phyloP scores from a whole-genome alignment of 2,797 vertebrate species.

The Lepilemur septentrionalis region DNA sequence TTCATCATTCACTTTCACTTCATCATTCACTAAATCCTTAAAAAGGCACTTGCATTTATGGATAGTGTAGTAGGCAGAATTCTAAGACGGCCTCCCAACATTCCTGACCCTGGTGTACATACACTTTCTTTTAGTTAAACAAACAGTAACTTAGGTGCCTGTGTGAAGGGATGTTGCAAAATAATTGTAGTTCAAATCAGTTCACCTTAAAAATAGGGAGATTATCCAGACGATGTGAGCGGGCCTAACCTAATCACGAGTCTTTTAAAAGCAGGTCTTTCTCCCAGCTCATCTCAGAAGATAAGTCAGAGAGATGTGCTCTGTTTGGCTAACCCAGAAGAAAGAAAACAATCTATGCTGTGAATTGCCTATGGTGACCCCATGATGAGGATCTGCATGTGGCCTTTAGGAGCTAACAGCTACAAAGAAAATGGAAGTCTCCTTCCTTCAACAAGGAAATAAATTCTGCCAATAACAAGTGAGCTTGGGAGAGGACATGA shows the following conservation, averaged over 20 bases:
- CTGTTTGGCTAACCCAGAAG: background rate
- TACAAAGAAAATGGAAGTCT: background rate
- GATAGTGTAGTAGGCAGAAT: background rate
- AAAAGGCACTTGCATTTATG: background rate
- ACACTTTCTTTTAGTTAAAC: background rate
- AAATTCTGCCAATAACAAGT: background rate
- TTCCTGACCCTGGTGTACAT: background rate
- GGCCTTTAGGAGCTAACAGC: background rate
- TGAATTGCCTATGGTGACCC: background rate
- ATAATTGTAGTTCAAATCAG: background rate
- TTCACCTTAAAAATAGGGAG: constrained; percentile 1
- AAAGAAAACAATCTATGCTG: background rate
- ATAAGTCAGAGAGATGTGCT: background rate
- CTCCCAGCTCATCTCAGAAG: background rate
- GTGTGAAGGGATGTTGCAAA: background rate
- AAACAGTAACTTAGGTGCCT: background rate
- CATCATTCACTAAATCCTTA: background rate
- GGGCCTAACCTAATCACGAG: background rate
- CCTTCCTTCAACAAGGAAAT: background rate
- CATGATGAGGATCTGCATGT: background rate
- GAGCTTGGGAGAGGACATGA: background rate
- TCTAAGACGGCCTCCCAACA: background rate
- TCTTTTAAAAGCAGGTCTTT: background rate
- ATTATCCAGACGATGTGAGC: background rate
- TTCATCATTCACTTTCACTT: background rate